Percentiles rank a stretch among this genome's conserved stretches.
phyloP scores from a whole-genome alignment of 2,113 vertebrate species.

The Oophaga pumilio region DNA sequence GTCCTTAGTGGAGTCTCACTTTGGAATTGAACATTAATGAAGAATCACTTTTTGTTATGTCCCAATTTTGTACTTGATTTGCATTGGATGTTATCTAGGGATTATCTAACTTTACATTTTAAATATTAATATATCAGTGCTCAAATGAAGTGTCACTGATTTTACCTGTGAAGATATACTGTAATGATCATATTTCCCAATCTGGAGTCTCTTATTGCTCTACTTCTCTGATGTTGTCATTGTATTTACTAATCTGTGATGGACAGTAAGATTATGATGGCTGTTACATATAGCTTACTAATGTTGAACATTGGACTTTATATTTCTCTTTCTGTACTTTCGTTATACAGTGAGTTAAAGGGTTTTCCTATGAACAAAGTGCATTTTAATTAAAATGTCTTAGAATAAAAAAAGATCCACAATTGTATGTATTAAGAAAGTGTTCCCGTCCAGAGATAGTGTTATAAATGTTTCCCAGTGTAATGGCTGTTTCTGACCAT shows the following conservation, averaged over 20 bases:
- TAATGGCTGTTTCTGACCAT: too few species aligned
- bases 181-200: background rate
- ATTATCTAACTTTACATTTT: background rate
- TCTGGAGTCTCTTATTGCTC: background rate
- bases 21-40: slow-evolving; percentile 3
- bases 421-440: too few species aligned
- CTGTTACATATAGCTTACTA: too few species aligned
- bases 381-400: too few species aligned
- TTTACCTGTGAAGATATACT: background rate
- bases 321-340: too few species aligned
- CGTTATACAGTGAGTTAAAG: too few species aligned
- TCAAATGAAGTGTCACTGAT: background rate
- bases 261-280: background rate
- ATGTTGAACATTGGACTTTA: too few species aligned
- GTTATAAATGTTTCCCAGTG: too few species aligned
- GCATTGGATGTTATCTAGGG: background rate
- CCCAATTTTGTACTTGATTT: background rate
- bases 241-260: background rate
- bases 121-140: background rate
- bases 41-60: background rate
- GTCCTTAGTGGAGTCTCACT: background rate
- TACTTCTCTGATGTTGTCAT: background rate
- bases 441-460: too few species aligned
- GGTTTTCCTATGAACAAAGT: too few species aligned
- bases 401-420: too few species aligned